phyloP scores from a whole-genome alignment of 2,797 vertebrate genomes.

The Muscicapa comitata region DNA sequence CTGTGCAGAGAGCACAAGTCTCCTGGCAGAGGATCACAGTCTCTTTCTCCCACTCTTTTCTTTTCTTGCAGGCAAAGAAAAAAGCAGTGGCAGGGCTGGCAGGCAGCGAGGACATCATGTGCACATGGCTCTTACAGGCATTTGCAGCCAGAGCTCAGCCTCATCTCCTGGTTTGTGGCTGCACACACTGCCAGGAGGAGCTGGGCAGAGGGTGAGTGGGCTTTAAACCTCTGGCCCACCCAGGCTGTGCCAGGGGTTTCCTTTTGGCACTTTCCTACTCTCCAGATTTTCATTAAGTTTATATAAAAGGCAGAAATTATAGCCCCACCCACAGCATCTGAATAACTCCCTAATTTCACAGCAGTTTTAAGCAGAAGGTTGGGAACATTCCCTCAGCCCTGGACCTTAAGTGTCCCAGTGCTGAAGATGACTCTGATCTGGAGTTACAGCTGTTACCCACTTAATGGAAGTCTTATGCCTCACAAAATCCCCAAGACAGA shows the following conservation, averaged over 20 bases:
- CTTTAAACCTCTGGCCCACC: background rate
- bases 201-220: background rate
- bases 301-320: background rate
- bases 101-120: accelerated
- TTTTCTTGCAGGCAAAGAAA: background rate
- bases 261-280: background rate
- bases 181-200: background rate
- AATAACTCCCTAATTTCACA: background rate
- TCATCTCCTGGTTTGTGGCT: background rate
- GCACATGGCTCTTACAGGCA: background rate
- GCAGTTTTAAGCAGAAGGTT: background rate
- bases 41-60: background rate
- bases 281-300: background rate
- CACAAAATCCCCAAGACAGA: background rate
- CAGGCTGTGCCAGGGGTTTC: accelerated
- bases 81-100: background rate
- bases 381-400: background rate
- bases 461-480: background rate
- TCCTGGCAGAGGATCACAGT: background rate
- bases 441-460: background rate
- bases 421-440: background rate
- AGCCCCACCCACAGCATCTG: background rate
- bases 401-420: background rate
- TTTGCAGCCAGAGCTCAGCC: background rate
- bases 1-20: background rate